phyloP scores from a whole-genome alignment of 2,797 vertebrate species.

The Pangasius djambal region DNA sequence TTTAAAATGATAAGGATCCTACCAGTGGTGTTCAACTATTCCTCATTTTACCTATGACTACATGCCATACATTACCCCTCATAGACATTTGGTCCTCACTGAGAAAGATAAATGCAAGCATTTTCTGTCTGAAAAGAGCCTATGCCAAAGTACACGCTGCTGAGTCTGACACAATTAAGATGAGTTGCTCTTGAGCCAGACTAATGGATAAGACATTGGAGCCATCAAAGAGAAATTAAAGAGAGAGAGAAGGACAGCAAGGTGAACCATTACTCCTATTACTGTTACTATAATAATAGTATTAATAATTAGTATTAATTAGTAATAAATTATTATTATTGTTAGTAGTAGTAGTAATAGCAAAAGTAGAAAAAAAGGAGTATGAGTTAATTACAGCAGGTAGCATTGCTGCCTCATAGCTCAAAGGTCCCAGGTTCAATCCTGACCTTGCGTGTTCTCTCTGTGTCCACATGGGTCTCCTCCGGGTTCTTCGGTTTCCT shows the following conservation, averaged over 20 bases:
- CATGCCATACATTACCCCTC: not conserved
- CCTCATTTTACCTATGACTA: not conserved
- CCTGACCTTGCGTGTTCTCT: not conserved
- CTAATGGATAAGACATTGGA: constrained; percentile 22
- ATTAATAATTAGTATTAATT: no score
- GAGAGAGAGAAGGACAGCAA: not conserved
- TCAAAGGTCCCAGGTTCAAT: not conserved
- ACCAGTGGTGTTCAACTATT: not conserved
- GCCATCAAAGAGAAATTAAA: not conserved
- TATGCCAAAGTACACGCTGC: constrained; percentile 11
- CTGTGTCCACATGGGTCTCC: not conserved
- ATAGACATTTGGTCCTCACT: constrained; percentile 15
- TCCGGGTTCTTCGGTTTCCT: not conserved
- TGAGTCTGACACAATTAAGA: constrained; percentile 26
- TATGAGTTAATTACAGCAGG: not conserved
- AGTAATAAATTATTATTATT: not conserved
- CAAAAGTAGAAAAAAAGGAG: not conserved
- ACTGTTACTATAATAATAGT: no score
- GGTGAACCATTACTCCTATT: not conserved
- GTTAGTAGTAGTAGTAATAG: not conserved
- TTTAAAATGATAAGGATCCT: not conserved
- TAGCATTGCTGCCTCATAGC: not conserved
- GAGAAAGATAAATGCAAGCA: constrained; percentile 25
- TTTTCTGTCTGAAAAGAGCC: constrained; percentile 25
- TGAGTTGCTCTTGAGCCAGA: constrained; percentile 31